A percentile compares a stretch with the other conserved stretches of the same genome.
Evolutionary conservation across 2,113 vertebrate genomes (phyloP).

Genomic region (Hipposideros armiger): DNA sequence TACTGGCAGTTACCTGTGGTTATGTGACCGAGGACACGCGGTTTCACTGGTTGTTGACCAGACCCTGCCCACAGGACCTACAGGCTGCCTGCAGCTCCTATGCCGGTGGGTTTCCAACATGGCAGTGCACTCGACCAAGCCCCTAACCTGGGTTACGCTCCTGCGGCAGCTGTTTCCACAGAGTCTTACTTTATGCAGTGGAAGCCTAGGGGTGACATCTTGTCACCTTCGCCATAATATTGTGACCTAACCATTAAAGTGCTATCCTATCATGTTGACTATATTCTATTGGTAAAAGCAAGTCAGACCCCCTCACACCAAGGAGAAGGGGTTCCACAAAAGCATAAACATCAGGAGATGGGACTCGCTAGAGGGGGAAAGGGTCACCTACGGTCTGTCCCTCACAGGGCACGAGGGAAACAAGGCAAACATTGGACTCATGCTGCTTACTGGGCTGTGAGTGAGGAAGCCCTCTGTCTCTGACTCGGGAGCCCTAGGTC

Average conservation of each 20-base stretch:
- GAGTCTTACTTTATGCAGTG: neutral
- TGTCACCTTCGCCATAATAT: neutral
- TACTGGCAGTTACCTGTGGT: neutral
- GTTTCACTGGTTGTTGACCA: neutral
- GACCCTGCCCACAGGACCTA: neutral
- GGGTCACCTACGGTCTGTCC: neutral
- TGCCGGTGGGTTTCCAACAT: neutral
- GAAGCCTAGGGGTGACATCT: neutral
- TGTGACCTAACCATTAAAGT: neutral
- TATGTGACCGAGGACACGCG: neutral
- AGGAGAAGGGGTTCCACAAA: neutral
- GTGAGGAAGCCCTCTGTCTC: neutral
- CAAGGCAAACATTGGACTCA: neutral
- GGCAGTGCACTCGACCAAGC: neutral
- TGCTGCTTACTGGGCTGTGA: neutral
- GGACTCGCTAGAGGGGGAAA: neutral
- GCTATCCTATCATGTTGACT: neutral
- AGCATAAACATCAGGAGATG: neutral
- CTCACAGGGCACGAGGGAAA: neutral
- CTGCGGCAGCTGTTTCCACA: neutral
- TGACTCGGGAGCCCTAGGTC: neutral
- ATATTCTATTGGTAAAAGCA: neutral
- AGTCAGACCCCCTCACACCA: neutral
- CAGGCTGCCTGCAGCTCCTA: neutral
- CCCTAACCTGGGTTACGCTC: too few species aligned